Base-by-base conservation (phyloP, 2,888 invertebrate species). In the Sthenelais limicola region DNA sequence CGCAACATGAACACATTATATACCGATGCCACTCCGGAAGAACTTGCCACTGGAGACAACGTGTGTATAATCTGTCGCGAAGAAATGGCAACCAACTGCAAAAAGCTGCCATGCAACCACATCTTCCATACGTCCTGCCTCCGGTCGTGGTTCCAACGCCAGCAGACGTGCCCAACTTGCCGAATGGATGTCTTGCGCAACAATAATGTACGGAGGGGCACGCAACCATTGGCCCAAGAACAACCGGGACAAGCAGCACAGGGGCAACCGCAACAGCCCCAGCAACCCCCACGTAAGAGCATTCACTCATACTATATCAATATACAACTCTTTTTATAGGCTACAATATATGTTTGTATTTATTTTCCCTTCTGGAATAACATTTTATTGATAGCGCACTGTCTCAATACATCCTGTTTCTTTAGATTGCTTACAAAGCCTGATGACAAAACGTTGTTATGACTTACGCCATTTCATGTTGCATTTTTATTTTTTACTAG, bases 81-180 rank as follows among this genome's bases (percentile, higher is more conserved):
- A 87, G 94, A 94, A 86, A 94, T 94, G 94, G 90, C 91, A 71
- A 90, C 78, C 30, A 67, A 68, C 28, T 85, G 97, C 49, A 99
- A 99, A 89, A 98, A 98, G 86, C 89, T 99, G 78, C 98, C 99
- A 0, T 99, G 99, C 89, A 97, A 97, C 88, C 99, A 99, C 88
- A 98, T 99, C 84, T 99, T 99, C 91, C 99, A 99, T 89, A 95
- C 97, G 56, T 94, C 95, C 71, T 99, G 99, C 88, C 91, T 99
- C 71, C 92, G 98, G 66, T 96, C 97, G 48, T 99, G 99, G 99
- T 99, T 99, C 90, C 99, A 99, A 89, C 92, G 99, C 9, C 99
- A 99, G 88, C 99, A 99, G 90, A 99, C 99, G 3, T 99, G 99
- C 86, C 99, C 99, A 0, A 99, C 99, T 3, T 99, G 99, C 87